These are phyloP conservation scores for Pogonomyrmex barbatus DNA, from an alignment of 1,140 invertebrate species.

Conservation along the genomic window DNA sequence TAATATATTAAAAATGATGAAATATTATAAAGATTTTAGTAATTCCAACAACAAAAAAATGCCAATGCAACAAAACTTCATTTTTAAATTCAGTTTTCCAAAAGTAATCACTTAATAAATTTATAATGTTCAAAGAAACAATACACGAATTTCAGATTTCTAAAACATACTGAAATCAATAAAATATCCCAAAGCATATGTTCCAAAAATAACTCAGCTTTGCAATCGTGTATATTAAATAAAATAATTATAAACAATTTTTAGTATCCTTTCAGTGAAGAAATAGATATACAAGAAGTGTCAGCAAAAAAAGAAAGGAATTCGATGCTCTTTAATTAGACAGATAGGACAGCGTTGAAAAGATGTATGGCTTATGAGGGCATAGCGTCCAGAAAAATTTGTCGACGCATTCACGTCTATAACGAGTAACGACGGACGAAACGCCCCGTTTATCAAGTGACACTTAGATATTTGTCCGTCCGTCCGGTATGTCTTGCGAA, in stretches of 20 bases:
- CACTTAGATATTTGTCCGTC: slow-evolving; percentile 68
- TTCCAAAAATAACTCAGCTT: background rate
- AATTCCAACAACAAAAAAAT: background rate
- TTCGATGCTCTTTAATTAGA: background rate
- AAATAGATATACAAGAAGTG: background rate
- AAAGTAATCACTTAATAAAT: background rate
- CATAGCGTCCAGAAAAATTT: background rate
- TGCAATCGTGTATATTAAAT: background rate
- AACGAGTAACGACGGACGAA: slow-evolving; percentile 39
- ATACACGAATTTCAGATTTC: background rate
- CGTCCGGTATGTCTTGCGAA: slow-evolving; percentile 71
- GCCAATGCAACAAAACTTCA: background rate
- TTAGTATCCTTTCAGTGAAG: background rate
- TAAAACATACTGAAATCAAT: background rate
- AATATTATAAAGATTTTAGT: background rate
- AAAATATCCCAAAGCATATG: background rate
- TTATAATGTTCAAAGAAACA: background rate
- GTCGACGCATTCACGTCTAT: background rate
- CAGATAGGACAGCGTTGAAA: background rate
- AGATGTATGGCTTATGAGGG: background rate
- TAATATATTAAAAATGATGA: no score
- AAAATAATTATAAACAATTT: background rate
- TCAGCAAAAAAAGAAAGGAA: no score
- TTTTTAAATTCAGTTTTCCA: slow-evolving; percentile 32
- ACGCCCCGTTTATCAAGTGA: slow-evolving; percentile 75